Conservation (phyloP, 1,140 invertebrate species). For the Sarcophaga peregrina region DNA sequence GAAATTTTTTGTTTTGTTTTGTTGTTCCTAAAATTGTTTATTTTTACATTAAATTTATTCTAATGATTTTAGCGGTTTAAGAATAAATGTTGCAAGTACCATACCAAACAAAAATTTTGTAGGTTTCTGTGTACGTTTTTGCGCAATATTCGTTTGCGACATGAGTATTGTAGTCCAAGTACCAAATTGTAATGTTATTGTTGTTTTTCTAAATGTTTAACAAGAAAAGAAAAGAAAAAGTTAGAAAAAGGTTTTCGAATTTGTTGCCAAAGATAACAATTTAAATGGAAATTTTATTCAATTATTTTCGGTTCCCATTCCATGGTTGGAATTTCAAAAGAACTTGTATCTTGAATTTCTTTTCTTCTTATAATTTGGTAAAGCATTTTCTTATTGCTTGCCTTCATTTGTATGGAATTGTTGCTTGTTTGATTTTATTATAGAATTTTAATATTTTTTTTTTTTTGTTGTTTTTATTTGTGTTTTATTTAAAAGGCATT, state of each 20-base stretch:
- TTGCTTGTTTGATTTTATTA: too few species aligned
- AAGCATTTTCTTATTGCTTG: too few species aligned
- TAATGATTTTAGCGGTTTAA: background rate
- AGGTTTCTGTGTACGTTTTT: too few species aligned
- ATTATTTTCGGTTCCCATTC: background rate
- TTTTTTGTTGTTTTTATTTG: too few species aligned
- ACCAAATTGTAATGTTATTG: background rate
- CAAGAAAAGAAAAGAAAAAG: background rate
- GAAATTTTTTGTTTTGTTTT: background rate
- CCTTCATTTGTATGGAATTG: too few species aligned
- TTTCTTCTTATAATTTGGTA: too few species aligned
- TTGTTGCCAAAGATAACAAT: slow-evolving; percentile 1
- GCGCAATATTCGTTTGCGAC: background rate
- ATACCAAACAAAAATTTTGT: background rate
- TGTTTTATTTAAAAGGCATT: too few species aligned
- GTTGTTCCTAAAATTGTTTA: background rate
- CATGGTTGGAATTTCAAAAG: background rate
- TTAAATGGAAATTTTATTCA: slow-evolving; percentile 16
- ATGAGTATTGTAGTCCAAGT: background rate
- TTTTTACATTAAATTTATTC: background rate
- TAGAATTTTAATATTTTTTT: too few species aligned
- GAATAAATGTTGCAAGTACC: background rate
- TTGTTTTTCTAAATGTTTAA: background rate
- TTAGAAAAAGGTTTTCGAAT: background rate
- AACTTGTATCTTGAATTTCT: too few species aligned